Base-by-base conservation (phyloP, 1,140 invertebrate species). In the Fopius arisanus region DNA sequence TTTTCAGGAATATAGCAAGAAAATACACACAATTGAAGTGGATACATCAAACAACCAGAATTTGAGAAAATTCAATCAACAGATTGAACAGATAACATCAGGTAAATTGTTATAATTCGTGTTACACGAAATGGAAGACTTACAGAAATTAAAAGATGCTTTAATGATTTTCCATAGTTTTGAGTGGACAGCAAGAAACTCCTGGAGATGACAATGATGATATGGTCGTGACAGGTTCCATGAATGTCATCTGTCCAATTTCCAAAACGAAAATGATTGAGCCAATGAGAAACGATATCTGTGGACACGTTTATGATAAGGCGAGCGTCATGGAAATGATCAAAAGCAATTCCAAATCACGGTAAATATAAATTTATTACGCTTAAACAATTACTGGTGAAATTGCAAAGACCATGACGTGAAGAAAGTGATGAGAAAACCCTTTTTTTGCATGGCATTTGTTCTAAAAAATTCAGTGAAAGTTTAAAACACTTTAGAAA, bases 221-320 rank as follows among this genome's bases (percentile, higher is more conserved):
- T 43, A 16, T 88, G 9, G 70, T 74, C 62, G 19, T 85, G 16
- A 80, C 75, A 21, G 73, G 74, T 7, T 21, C 48, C 6, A 66
- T 86, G 19, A 87, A 82, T 70, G 67, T 83, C 0, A 87, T 91
- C 63, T 90, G 91, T 82, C 90, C 90, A 26, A 89, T 91, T 63
- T 88, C 89, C 4, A 90, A 90, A 75, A 86, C 76, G 37, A 80
- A 83, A 28, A 90, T 91, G 63, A 76, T 76, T 2, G 81, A 90
- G 73, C 90, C 90, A 43, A 86, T 91, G 10, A 88, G 84, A 79
- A 91, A 91, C 78, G 83, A 70, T 41, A 73, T 82, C 1, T 91
- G 90, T 79, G 88, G 89, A 3, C 90, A 91, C 66, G 79, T 90
- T 2, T 91, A 91, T 78, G 90, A 91, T 71, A 81, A 76, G 31